These are phyloP conservation scores for Steromphala cineraria DNA, from an alignment of 2,888 invertebrate species.

Conservation along the genomic window DNA sequence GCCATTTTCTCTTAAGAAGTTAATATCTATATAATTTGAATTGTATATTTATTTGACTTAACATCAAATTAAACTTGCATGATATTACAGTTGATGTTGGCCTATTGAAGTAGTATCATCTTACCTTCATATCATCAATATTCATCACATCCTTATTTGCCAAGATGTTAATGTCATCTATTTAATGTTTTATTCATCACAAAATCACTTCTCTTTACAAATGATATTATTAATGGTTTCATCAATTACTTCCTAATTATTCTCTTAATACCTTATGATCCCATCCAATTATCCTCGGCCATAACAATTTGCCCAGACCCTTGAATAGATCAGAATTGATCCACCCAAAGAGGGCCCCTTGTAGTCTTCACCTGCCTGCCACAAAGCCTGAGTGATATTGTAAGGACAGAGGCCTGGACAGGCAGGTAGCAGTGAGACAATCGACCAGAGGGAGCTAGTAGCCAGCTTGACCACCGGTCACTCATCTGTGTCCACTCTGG, in stretches of 20 bases:
- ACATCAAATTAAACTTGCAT: no score
- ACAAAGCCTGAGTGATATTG: not conserved
- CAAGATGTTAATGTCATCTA: not conserved
- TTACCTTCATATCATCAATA: no score
- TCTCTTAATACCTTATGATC: not conserved
- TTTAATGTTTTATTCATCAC: not conserved
- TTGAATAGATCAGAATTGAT: no score
- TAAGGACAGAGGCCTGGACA: not conserved
- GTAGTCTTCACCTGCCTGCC: not conserved
- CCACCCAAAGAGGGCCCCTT: not conserved
- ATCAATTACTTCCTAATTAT: not conserved
- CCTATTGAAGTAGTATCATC: no score
- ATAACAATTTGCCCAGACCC: not conserved
- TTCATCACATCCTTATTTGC: no score
- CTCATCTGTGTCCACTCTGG: slow-evolving; percentile 10
- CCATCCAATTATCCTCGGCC: not conserved
- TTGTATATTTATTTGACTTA: no score
- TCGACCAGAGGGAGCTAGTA: not conserved
- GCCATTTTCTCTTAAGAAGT: no score
- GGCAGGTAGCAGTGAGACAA: slow-evolving; percentile 8
- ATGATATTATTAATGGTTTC: not conserved
- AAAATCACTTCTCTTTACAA: not conserved
- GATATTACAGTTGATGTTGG: no score
- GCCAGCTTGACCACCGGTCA: not conserved
- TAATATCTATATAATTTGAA: no score